These are phyloP conservation scores for Brachypterus glaber DNA, from an alignment of 2,888 invertebrate species.

Conservation along the genomic window DNA sequence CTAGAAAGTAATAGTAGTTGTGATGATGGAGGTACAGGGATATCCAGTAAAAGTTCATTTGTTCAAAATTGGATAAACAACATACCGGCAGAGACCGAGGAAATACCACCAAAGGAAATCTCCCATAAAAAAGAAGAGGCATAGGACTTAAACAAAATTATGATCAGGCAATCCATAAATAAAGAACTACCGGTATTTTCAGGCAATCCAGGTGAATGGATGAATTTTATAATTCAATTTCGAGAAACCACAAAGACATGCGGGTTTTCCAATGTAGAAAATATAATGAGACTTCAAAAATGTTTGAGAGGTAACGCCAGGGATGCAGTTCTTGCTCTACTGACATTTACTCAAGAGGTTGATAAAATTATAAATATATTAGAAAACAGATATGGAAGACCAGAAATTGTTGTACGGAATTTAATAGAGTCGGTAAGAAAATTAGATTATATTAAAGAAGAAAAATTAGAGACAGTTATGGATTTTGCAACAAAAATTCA, in stretches of 20 bases:
- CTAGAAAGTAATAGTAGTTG: too few species aligned
- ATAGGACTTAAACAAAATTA: constrained; percentile 1
- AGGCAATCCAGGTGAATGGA: constrained; percentile 6
- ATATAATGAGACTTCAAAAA: too few species aligned
- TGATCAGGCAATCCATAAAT: constrained; percentile 4
- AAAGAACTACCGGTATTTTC: constrained; percentile 6
- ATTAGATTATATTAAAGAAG: constrained; percentile 3
- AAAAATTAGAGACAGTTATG: constrained; percentile 1
- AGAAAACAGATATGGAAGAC: constrained; percentile 5
- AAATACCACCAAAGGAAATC: too few species aligned
- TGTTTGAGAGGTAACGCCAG: constrained; percentile 3
- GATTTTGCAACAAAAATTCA: constrained; percentile 3
- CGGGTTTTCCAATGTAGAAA: too few species aligned
- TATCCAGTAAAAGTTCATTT: too few species aligned
- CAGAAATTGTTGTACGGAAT: constrained; percentile 6
- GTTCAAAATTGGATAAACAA: too few species aligned
- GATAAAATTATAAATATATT: constrained; percentile 4
- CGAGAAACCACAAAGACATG: too few species aligned
- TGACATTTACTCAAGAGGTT: constrained; percentile 1
- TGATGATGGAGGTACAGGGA: too few species aligned
- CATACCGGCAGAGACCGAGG: too few species aligned
- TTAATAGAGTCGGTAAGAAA: not conserved
- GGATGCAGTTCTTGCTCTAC: not conserved
- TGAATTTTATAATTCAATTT: constrained; percentile 6
- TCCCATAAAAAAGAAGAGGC: too few species aligned